Percentiles rank a stretch among this genome's conserved stretches.
Conservation (phyloP, 2,888 invertebrate species). For the Nectonema munidae region DNA sequence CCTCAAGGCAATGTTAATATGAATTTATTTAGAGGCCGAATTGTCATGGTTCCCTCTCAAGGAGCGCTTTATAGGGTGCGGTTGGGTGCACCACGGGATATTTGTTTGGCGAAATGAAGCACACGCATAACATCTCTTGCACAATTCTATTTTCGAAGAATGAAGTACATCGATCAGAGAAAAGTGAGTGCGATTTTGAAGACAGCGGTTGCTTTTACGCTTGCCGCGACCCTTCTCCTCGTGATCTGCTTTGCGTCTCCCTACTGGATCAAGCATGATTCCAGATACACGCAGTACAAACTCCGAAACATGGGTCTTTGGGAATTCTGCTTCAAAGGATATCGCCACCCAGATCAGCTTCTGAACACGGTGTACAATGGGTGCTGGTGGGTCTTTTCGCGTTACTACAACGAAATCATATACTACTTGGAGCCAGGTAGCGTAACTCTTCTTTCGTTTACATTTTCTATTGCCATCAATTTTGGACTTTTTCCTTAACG, state of each 20-base stretch:
- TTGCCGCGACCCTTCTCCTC: background rate
- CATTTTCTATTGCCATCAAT: too few relatives aligned
- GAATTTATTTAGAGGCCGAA: too few relatives aligned
- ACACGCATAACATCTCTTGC: too few relatives aligned
- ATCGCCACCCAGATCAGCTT: conserved; percentile 23
- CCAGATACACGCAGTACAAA: conserved; percentile 14
- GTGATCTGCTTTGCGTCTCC: conserved; percentile 7
- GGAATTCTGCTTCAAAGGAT: conserved; percentile 24
- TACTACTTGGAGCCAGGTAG: conserved; percentile 23
- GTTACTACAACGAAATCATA: conserved; percentile 23
- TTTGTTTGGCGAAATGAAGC: too few relatives aligned
- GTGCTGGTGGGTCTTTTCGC: conserved; percentile 24
- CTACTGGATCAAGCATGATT: conserved; percentile 1
- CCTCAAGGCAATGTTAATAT: too few relatives aligned
- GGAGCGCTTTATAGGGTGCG: too few relatives aligned
- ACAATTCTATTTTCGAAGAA: too few relatives aligned
- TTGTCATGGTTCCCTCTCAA: too few relatives aligned
- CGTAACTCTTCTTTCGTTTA: too few relatives aligned
- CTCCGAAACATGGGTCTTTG: conserved; percentile 23
- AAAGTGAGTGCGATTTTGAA: conserved; percentile 9
- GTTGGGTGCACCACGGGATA: too few relatives aligned
- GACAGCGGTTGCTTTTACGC: background rate
- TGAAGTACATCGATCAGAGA: too few relatives aligned
- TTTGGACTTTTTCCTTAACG: too few relatives aligned
- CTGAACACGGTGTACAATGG: conserved; percentile 23